These are phyloP conservation scores for Bombus confusus DNA, from an alignment of 1,140 invertebrate genomes.

Conservation along the genomic window DNA sequence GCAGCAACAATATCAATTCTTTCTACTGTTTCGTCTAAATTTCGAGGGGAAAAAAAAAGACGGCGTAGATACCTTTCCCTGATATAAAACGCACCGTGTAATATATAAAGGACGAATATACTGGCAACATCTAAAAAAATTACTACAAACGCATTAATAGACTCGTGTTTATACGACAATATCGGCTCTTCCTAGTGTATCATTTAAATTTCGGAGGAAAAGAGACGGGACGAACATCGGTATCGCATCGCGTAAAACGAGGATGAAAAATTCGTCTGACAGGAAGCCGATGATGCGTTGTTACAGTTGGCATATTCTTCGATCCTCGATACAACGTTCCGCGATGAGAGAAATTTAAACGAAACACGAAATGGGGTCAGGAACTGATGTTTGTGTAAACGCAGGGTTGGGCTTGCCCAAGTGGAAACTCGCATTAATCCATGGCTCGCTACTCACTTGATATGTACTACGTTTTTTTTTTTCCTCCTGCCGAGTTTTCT, in stretches of 20 bases:
- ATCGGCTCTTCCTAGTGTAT: neutral
- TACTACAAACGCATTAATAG: neutral
- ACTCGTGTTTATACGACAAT: neutral
- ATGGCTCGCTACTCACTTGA: slow-evolving; percentile 34
- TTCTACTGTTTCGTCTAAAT: no score
- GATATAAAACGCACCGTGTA: no score
- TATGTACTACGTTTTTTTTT: slow-evolving; percentile 12
- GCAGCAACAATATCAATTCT: no score
- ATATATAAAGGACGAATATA: neutral
- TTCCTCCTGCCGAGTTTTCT: neutral
- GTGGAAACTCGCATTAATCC: slow-evolving; percentile 62
- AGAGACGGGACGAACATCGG: neutral
- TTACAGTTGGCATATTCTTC: slow-evolving; percentile 34
- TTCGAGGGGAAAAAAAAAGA: no score
- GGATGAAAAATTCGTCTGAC: slow-evolving; percentile 31
- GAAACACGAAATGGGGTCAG: slow-evolving; percentile 38
- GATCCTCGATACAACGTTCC: slow-evolving; percentile 29
- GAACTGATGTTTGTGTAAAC: slow-evolving; percentile 43
- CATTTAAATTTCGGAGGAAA: neutral
- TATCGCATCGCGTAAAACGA: neutral
- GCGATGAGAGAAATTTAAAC: slow-evolving; percentile 39
- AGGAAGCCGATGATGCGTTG: slow-evolving; percentile 36
- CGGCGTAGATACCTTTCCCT: no score
- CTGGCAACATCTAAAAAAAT: neutral
- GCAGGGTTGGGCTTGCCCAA: slow-evolving; percentile 1